These are phyloP conservation scores for Andrena camellia DNA, from an alignment of 2,888 invertebrate species.

Conservation along the genomic window DNA sequence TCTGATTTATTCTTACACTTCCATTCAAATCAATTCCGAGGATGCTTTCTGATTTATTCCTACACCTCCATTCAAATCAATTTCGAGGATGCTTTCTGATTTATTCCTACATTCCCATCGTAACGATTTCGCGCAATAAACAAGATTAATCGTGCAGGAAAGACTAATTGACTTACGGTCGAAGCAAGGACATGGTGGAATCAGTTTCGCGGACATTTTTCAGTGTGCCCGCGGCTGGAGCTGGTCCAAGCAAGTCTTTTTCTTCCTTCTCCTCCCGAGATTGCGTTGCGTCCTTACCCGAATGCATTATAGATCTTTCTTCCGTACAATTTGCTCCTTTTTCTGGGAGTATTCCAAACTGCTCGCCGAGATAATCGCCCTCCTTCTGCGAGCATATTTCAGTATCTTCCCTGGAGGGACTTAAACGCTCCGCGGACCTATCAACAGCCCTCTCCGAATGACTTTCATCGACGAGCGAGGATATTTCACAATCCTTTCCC, in stretches of 20 bases:
- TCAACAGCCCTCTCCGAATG: constrained; percentile 8
- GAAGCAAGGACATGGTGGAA: background rate
- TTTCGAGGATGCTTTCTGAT: background rate
- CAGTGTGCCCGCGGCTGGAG: constrained; percentile 22
- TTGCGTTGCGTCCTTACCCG: constrained; percentile 16
- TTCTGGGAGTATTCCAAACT: constrained; percentile 23
- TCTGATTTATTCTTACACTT: background rate
- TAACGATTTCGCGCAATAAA: background rate
- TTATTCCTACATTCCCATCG: background rate
- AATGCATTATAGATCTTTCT: constrained; percentile 45
- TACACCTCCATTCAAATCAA: background rate
- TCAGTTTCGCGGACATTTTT: background rate
- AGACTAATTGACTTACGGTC: constrained; percentile 40
- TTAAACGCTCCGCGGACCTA: constrained; percentile 7
- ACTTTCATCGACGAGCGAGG: background rate
- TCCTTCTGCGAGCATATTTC: constrained; percentile 37
- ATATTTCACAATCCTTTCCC: background rate
- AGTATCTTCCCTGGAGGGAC: background rate
- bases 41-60: background rate
- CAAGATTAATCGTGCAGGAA: background rate
- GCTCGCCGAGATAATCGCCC: constrained; percentile 48
- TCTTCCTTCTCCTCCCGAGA: background rate
- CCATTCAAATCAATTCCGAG: background rate
- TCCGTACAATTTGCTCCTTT: constrained; percentile 37
- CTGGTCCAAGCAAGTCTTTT: constrained; percentile 22